phyloP scores from a whole-genome alignment of 1,140 invertebrate species.

The Trinorchestia longiramus region DNA sequence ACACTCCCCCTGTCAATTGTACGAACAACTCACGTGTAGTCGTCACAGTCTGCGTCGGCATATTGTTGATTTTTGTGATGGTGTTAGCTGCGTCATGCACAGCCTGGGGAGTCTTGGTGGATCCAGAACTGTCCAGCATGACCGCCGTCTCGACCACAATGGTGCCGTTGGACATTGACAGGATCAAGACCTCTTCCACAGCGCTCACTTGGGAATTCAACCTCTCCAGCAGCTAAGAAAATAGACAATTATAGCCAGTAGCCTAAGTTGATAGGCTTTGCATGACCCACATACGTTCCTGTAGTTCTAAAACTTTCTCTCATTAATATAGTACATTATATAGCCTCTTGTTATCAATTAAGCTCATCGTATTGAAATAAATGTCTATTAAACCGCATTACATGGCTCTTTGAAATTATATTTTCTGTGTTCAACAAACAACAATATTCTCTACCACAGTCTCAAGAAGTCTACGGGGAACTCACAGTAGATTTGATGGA shows the following conservation, averaged over 20 bases:
- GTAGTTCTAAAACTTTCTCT: too few species aligned
- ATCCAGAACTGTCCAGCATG: not conserved
- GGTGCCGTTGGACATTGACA: not conserved
- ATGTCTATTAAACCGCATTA: too few species aligned
- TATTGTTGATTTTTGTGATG: not conserved
- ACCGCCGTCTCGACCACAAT: not conserved
- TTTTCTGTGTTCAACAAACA: too few species aligned
- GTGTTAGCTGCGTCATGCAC: not conserved
- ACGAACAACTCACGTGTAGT: not conserved
- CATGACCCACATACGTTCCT: too few species aligned
- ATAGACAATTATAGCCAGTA: not conserved
- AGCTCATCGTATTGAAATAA: too few species aligned
- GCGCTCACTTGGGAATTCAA: not conserved
- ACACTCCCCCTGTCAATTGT: too few species aligned
- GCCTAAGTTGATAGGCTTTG: not conserved
- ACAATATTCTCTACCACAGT: too few species aligned
- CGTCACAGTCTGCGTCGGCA: not conserved
- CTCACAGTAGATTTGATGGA: not conserved
- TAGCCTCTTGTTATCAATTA: too few species aligned
- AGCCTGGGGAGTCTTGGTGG: not conserved
- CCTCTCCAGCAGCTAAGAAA: not conserved
- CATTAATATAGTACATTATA: too few species aligned
- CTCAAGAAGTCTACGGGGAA: too few species aligned
- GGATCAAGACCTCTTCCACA: not conserved
- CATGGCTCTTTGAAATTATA: too few species aligned